Percentiles rank a stretch among this genome's conserved stretches.
Conservation (phyloP, 2,888 invertebrate genomes). For the Melanotus villosus region DNA sequence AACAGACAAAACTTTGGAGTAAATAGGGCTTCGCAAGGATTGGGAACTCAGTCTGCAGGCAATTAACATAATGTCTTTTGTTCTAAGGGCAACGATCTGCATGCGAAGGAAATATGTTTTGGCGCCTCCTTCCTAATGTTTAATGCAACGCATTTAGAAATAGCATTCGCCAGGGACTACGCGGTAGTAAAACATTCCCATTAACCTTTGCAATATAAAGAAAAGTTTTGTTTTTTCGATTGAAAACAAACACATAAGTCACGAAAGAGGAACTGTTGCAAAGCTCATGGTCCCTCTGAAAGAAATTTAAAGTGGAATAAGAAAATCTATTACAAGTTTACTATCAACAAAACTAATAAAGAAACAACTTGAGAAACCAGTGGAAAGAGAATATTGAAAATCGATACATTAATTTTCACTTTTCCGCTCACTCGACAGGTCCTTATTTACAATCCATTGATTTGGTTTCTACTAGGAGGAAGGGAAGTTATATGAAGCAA, state of each 20-base stretch:
- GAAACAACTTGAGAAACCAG: constrained; percentile 29
- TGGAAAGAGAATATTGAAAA: constrained; percentile 37
- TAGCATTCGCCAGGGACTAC: constrained; percentile 10
- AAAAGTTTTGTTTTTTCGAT: constrained; percentile 15
- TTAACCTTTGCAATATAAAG: constrained; percentile 8
- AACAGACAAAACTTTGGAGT: constrained; percentile 35
- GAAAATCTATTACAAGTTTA: constrained; percentile 28
- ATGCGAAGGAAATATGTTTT: constrained; percentile 39
- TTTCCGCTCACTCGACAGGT: constrained; percentile 40
- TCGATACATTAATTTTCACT: constrained; percentile 45
- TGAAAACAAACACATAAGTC: constrained; percentile 19
- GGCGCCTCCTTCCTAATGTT: constrained; percentile 44
- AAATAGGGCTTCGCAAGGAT: constrained; percentile 41
- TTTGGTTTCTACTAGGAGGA: constrained; percentile 36
- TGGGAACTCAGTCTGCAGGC: constrained; percentile 28
- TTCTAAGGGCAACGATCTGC: constrained; percentile 46
- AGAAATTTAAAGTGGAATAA: constrained; percentile 29
- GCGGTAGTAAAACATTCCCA: constrained; percentile 5
- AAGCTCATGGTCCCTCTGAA: constrained; percentile 13
- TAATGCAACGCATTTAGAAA: constrained; percentile 47
- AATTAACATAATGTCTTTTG: constrained; percentile 49
- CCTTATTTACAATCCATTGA: constrained; percentile 43
- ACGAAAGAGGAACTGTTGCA: neutral
- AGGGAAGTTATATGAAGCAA: constrained; percentile 43
- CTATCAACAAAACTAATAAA: constrained; percentile 27